phyloP scores from a whole-genome alignment of 2,797 vertebrate genomes.

The Aselliscus stoliczkanus region DNA sequence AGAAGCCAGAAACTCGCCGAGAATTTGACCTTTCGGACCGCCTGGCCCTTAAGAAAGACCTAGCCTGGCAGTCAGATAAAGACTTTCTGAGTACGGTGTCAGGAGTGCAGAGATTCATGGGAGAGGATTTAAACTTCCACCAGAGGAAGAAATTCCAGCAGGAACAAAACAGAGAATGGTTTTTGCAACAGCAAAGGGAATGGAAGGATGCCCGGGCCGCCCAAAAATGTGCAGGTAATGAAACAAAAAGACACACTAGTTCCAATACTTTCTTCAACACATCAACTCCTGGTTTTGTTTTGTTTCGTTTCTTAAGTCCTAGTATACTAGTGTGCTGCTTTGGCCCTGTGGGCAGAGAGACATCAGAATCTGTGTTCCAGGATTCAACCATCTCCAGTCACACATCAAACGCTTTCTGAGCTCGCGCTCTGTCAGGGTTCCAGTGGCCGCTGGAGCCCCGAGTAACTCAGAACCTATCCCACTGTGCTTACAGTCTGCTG shows the following conservation, averaged over 20 bases:
- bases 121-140: constrained; percentile 85
- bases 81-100: constrained; percentile 80
- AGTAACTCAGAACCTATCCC: not conserved
- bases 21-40: constrained; percentile 89
- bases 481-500: not conserved
- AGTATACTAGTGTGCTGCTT: too few species aligned
- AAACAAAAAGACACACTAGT: accelerated
- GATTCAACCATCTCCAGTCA: accelerated
- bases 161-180: constrained; percentile 90
- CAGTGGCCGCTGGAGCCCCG: not conserved
- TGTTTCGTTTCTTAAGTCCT: not conserved
- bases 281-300: not conserved
- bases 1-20: constrained; percentile 81
- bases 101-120: constrained; percentile 87
- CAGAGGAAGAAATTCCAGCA: constrained; percentile 84
- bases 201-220: constrained; percentile 72
- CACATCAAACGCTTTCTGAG: accelerated
- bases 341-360: not conserved
- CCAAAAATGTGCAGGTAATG: constrained; percentile 82
- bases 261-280: not conserved
- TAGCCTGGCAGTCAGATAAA: constrained; percentile 71
- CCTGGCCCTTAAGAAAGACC: constrained; percentile 78
- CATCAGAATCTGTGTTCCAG: not conserved
- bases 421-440: accelerated
- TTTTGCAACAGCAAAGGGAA: constrained; percentile 87